Conservation (phyloP, 1,140 invertebrate genomes). For the Drosophila asahinai region DNA sequence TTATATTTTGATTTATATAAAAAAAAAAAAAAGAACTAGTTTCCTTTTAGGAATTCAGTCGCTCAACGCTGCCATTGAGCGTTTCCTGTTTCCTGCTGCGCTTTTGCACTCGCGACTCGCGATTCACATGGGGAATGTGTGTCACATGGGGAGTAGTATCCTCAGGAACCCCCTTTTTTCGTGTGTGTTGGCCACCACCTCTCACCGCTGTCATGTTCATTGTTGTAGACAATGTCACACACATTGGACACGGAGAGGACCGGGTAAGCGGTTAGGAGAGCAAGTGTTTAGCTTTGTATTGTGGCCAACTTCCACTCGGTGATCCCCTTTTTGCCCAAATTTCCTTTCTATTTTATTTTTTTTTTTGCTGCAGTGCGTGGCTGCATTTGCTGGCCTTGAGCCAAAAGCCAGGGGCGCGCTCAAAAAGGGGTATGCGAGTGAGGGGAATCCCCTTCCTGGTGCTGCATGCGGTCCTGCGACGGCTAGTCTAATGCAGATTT, state of each 20-base stretch:
- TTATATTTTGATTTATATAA: too few relatives aligned
- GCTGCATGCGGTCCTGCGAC: conserved; percentile 33
- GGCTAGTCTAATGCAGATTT: conserved; percentile 76
- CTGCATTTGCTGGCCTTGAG: conserved; percentile 61
- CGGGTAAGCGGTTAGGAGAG: conserved; percentile 32
- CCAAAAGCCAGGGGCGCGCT: conserved; percentile 41
- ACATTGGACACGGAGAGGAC: conserved; percentile 18
- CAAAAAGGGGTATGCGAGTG: conserved; percentile 1
- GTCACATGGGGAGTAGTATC: conserved; percentile 23
- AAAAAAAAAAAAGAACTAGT: conserved; percentile 4
- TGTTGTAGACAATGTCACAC: conserved; percentile 57
- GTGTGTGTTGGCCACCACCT: neutral
- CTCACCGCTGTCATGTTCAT: conserved; percentile 22
- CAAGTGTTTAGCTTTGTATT: conserved; percentile 63
- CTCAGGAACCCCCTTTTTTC: neutral
- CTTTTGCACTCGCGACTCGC: conserved; percentile 29
- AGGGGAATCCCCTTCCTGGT: conserved; percentile 1
- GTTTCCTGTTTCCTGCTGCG: conserved; percentile 33
- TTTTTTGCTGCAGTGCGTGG: conserved; percentile 59
- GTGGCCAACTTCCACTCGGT: conserved; percentile 35
- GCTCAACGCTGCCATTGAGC: conserved; percentile 4
- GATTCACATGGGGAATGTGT: conserved; percentile 29
- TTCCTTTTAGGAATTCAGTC: neutral
- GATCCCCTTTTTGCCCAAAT: conserved; percentile 20
- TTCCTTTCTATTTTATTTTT: conserved; percentile 1